Evolutionary conservation across 2,113 vertebrate genomes (phyloP).

Genomic region (Nerophis lumbriciformis): DNA sequence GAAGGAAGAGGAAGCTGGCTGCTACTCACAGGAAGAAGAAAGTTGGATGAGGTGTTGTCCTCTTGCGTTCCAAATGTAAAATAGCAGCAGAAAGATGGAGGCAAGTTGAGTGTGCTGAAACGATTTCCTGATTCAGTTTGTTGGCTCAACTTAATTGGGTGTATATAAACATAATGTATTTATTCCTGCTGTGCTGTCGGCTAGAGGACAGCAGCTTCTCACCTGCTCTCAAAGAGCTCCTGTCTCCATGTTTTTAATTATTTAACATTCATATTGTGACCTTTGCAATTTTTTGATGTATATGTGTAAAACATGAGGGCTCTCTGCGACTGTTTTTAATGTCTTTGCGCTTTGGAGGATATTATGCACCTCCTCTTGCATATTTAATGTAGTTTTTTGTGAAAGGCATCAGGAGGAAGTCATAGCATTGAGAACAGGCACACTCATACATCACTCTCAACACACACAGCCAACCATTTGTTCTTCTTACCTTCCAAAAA

Average conservation of each 20-base stretch:
- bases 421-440: conserved; percentile 22
- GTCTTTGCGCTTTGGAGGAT: conserved; percentile 28
- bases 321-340: conserved; percentile 50
- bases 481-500: conserved; percentile 48
- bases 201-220: conserved; percentile 61
- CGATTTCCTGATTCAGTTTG: conserved; percentile 42
- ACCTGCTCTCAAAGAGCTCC: conserved; percentile 78
- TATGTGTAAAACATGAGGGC: conserved; percentile 70
- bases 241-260: conserved; percentile 64
- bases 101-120: conserved; percentile 45
- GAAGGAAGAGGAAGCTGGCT: conserved; percentile 26
- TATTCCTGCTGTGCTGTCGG: conserved; percentile 69
- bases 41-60: conserved; percentile 29
- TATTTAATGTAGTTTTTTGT: conserved; percentile 5
- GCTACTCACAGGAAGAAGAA: conserved; percentile 40
- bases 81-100: conserved; percentile 37
- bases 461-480: neutral
- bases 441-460: conserved; percentile 8
- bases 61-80: conserved; percentile 27
- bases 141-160: conserved; percentile 50
- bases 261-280: conserved; percentile 71
- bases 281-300: conserved; percentile 33
- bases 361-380: conserved; percentile 31
- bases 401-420: conserved; percentile 43
- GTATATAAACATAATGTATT: conserved; percentile 65